Base-by-base conservation (phyloP, 2,888 invertebrate species). In the Rotaria magnacalcarata region DNA sequence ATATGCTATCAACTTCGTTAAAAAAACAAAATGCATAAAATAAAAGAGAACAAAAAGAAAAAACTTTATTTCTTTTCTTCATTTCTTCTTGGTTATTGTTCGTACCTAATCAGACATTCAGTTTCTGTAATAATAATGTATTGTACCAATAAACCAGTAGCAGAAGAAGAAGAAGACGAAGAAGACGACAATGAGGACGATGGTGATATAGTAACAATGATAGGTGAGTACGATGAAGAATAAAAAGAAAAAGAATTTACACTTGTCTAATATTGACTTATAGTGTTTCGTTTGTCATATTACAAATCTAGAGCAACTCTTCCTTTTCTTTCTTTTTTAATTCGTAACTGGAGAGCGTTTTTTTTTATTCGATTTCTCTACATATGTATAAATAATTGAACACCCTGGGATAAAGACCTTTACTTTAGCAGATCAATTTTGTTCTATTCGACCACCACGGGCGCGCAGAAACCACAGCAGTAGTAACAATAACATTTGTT, bases 311-410 rank as follows among this genome's bases (percentile, higher is more conserved):
- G 21, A 54, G 21, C 54, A 5, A 54, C 8, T 52, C 11, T 47
- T 47, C 47, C 11, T 54, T 54, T 54, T 21, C 5, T 54, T 7
- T 54, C 10, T 10, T 54, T 21, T 21, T 54, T 54, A 3, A 54
- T 54, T 54, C 21, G 54, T 54, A 54, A 54, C 21, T 21, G 54
- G 54, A 54, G 54, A 54, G 54, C 50, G 34, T 34, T 50, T 50
- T 14, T 21, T 54, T 54, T 54, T 21, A 4, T 54, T 54, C 19
- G 54, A 54, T 19, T 54, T 21, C 2, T 54, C 3, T 21, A 54
- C 54, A 54, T 54, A 67, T 67, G 67, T 67, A 67, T 67, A 34
- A 34, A 34, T 34, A 67, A 67, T 67, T 67, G 67, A 34, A 67
- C 67, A 67, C 16, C 16, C 34, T 67, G 67, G 34, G 1, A 67